Evolutionary conservation across 2,888 invertebrate species (phyloP).

Genomic region (Pseudococcus jackbeardsleyi): DNA sequence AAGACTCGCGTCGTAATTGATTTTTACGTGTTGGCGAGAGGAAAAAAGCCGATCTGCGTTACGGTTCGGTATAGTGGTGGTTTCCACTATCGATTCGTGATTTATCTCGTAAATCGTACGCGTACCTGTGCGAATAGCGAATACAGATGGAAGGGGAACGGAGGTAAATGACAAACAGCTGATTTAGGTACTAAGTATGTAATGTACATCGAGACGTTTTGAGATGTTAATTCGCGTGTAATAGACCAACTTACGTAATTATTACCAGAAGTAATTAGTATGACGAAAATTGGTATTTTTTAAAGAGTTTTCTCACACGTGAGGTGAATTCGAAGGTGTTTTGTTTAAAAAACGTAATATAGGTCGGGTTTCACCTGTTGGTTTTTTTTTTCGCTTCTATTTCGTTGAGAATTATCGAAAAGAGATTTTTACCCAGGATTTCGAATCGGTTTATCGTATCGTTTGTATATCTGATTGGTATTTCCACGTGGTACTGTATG

Average conservation of each 20-base stretch:
- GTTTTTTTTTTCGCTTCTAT: neutral
- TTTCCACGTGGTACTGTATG: neutral
- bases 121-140: neutral
- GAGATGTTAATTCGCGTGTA: constrained; percentile 9
- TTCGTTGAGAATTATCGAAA: neutral
- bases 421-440: neutral
- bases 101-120: neutral
- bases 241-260: constrained; percentile 8
- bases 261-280: constrained; percentile 29
- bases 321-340: neutral
- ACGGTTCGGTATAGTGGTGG: neutral
- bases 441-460: neutral
- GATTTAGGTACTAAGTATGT: neutral
- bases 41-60: neutral
- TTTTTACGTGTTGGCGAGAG: neutral
- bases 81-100: constrained; percentile 9
- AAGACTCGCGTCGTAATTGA: constrained; percentile 30
- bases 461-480: neutral
- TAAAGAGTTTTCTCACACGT: neutral
- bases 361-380: neutral
- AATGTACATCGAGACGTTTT: neutral
- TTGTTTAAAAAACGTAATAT: constrained; percentile 3
- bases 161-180: neutral
- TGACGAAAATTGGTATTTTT: constrained; percentile 21
- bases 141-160: neutral